Evolutionary conservation across 1,140 invertebrate species (phyloP).

Genomic region (Drosophila willistoni): DNA sequence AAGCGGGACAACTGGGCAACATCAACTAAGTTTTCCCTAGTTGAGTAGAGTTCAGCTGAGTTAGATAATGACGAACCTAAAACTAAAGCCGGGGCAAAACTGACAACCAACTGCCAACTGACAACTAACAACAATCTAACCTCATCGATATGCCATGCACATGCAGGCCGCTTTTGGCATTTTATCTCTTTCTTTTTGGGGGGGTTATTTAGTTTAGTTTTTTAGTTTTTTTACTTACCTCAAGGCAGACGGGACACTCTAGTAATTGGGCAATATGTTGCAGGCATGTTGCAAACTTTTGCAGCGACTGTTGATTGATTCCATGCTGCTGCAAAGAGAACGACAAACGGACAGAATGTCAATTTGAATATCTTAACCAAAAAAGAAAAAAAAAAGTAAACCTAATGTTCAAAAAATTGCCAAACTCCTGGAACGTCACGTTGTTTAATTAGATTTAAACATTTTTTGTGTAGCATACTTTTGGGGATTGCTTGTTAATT

Average conservation of each 20-base stretch:
- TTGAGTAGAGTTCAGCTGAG: constrained; percentile 47
- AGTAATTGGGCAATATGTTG: constrained; percentile 84
- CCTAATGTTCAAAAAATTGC: too few relatives aligned
- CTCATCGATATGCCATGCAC: constrained; percentile 80
- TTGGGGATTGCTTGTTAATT: constrained; percentile 22
- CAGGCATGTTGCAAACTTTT: constrained; percentile 83
- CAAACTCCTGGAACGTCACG: too few relatives aligned
- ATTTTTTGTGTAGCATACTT: constrained; percentile 26
- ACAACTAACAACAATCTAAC: constrained; percentile 15
- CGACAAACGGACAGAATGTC: constrained; percentile 16
- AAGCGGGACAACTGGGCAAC: constrained; percentile 62
- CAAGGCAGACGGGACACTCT: constrained; percentile 84
- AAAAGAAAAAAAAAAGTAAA: neutral
- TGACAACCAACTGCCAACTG: constrained; percentile 21
- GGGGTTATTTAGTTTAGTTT: neutral
- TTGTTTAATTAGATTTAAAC: constrained; percentile 33
- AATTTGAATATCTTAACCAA: constrained; percentile 7
- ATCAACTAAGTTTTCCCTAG: constrained; percentile 65
- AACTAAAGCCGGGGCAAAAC: constrained; percentile 59
- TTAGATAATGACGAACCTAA: constrained; percentile 76
- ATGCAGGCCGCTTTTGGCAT: constrained; percentile 33
- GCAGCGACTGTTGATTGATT: constrained; percentile 83
- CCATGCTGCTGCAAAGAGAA: constrained; percentile 69
- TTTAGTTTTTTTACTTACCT: constrained; percentile 69
- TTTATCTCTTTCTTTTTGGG: neutral